phyloP scores from a whole-genome alignment of 2,888 invertebrate species.

The Clitarchus hookeri region DNA sequence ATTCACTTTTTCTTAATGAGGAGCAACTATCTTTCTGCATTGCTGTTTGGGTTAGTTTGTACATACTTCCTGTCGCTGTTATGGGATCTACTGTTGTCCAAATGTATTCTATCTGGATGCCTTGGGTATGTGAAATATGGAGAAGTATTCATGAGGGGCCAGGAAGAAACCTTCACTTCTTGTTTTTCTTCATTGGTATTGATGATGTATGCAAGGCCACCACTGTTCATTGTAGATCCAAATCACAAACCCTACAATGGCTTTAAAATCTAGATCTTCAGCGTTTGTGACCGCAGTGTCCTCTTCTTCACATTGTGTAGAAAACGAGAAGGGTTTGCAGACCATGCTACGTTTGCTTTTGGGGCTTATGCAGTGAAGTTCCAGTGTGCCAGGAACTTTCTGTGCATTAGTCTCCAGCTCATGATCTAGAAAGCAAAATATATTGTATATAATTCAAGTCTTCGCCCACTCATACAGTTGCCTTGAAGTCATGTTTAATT shows the following conservation, averaged over 20 bases:
- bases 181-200: not conserved
- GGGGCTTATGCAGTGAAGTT: not conserved
- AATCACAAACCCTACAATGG: not conserved
- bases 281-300: not conserved
- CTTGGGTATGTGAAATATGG: not conserved
- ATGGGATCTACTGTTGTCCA: not conserved
- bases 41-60: not conserved
- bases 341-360: slow-evolving; percentile 1
- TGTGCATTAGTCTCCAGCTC: no score
- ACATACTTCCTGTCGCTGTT: not conserved
- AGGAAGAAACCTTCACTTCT: not conserved
- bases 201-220: not conserved
- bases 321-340: not conserved
- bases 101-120: not conserved
- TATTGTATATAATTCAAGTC: no score
- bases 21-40: not conserved
- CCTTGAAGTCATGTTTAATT: no score
- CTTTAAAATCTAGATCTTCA: no score
- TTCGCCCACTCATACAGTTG: no score
- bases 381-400: not conserved
- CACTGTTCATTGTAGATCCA: not conserved
- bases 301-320: slow-evolving; percentile 3
- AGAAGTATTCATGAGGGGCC: not conserved
- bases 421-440: no score
- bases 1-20: not conserved